phyloP scores from a whole-genome alignment of 2,113 vertebrate species.

The Caranx ignobilis region DNA sequence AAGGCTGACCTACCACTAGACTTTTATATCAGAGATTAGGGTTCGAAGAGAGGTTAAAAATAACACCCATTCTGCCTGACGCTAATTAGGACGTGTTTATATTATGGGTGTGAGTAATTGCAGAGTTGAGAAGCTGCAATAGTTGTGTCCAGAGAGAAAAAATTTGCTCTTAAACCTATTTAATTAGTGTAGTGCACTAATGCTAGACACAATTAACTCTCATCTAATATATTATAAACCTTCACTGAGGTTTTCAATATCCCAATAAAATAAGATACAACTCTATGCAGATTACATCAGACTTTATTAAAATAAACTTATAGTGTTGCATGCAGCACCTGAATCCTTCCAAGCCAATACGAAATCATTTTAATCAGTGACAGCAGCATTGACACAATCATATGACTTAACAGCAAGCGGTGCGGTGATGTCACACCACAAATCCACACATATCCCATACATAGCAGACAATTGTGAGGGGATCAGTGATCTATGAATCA shows the following conservation, averaged over 20 bases:
- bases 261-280: neutral
- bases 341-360: constrained; percentile 3
- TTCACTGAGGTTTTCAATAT: neutral
- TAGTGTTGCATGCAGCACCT: constrained; percentile 20
- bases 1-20: too few species aligned
- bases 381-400: constrained; percentile 12
- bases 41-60: too few species aligned
- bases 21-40: too few species aligned
- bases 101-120: neutral
- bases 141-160: neutral
- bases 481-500: neutral
- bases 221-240: neutral
- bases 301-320: constrained; percentile 52
- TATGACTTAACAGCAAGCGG: constrained; percentile 6
- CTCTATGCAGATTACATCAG: constrained; percentile 6
- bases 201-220: neutral
- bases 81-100: neutral
- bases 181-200: neutral
- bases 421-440: neutral
- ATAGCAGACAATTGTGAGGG: neutral
- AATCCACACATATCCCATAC: neutral
- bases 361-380: constrained; percentile 24
- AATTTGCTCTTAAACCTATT: neutral
- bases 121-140: neutral
- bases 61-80: too few species aligned